phyloP scores from a whole-genome alignment of 2,888 invertebrate species.

The Slavum lentiscoides region DNA sequence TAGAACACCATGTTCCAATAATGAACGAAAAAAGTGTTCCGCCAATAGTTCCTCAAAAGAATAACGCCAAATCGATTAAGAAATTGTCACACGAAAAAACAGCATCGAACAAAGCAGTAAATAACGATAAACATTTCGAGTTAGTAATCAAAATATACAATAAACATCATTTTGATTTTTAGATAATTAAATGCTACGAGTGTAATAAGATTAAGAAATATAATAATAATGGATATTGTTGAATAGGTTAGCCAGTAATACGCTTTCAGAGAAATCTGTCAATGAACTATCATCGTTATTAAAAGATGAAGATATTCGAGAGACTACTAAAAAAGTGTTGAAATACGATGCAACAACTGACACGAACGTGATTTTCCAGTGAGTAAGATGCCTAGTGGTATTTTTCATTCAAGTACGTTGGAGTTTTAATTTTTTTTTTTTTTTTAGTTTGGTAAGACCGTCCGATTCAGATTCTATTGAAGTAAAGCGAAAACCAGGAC shows the following conservation, averaged over 20 bases:
- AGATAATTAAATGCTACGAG: neutral
- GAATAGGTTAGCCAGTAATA: neutral
- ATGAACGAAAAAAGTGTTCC: neutral
- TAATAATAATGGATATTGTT: neutral
- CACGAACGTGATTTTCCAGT: constrained; percentile 42
- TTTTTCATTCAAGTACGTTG: neutral
- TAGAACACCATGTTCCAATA: constrained; percentile 9
- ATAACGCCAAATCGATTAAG: neutral
- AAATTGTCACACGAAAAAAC: constrained; percentile 2
- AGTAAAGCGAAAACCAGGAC: constrained; percentile 36
- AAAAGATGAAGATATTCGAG: constrained; percentile 35
- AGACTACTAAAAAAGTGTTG: constrained; percentile 12
- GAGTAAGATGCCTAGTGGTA: neutral
- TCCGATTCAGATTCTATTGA: constrained; percentile 25
- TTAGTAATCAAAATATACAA: constrained; percentile 1
- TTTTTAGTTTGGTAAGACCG: constrained; percentile 35
- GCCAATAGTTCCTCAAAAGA: neutral
- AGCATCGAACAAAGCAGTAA: neutral
- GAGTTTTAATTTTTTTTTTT: neutral
- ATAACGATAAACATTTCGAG: neutral
- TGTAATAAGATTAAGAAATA: neutral
- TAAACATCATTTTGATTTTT: neutral
- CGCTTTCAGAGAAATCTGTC: constrained; percentile 11
- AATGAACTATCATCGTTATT: constrained; percentile 9
- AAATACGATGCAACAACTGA: constrained; percentile 34